These are phyloP conservation scores for Manis javanica DNA, from an alignment of 2,797 vertebrate species.

Conservation along the genomic window DNA sequence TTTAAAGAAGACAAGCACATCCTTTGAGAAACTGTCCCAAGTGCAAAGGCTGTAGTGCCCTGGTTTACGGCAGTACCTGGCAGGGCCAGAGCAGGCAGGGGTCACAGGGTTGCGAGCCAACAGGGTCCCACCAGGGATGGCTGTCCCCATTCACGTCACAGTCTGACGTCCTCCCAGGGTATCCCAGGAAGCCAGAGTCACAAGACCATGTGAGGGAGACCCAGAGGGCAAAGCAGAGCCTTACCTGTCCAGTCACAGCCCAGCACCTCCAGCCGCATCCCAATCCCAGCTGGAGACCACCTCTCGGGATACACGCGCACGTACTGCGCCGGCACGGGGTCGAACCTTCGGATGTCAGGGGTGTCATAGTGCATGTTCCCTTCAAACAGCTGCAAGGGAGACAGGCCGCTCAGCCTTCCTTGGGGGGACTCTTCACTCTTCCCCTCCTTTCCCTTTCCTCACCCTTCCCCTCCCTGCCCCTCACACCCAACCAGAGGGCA, in stretches of 20 bases:
- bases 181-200: neutral
- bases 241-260: conserved; percentile 98
- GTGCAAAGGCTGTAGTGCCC: neutral
- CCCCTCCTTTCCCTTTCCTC: neutral
- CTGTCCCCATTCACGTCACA: fast-evolving
- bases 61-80: neutral
- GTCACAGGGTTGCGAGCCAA: neutral
- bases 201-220: neutral
- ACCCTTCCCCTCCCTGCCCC: too few relatives aligned
- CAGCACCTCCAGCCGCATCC: conserved; percentile 98
- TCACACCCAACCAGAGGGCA: neutral
- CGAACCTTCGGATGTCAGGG: conserved; percentile 96
- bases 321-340: conserved; percentile 93
- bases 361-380: conserved; percentile 98
- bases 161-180: neutral
- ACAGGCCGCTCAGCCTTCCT: conserved; percentile 3
- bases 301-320: conserved; percentile 95
- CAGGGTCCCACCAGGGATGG: neutral
- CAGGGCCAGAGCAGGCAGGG: fast-evolving
- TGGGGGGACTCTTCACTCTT: too few relatives aligned
- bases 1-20: conserved; percentile 30
- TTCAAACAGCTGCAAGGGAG: conserved; percentile 92
- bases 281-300: conserved; percentile 97
- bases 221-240: conserved; percentile 16
- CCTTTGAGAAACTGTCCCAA: neutral